Base-by-base conservation (phyloP, 2,888 invertebrate genomes). In the Quadroppia sp. region DNA sequence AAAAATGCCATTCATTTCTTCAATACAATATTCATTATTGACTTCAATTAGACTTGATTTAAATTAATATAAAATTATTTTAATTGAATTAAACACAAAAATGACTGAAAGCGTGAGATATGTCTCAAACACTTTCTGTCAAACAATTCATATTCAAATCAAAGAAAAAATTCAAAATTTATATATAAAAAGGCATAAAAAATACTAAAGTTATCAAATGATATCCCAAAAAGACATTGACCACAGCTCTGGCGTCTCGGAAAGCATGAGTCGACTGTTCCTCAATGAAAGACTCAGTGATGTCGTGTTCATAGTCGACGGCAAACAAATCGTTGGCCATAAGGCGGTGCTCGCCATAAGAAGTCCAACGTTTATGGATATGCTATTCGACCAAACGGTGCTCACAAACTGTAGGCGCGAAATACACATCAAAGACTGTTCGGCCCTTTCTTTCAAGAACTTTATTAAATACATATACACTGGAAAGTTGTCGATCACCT, bases 391-490 rank as follows among this genome's bases (percentile, higher is more conserved):
- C 2, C 20, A 2, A 20, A 67, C 67, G 1, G n/a, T 20, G 11
- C 67, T 67, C 23, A 67, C 67, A 42, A 2, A 36, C 4, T 67
- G 67, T 67, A 67, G 42, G 42, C 67, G 67, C 20, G 42, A 67
- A 42, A 67, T 67, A 23, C 67, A 67, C 9, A 42, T 67, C 67
- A 67, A 67, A 36, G 67, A 67, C 42, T 42, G 42, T 36, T 67
- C 67, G 36, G 36, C 67, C 36, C 67, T 67, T 7, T 67, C 67
- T 9, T 67, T 67, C 67, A 67, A 67, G 32, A 67, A 42, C 23
- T 67, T 67, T n/a, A 40, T 67, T 9, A 67, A 67, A 67, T 67
- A 67, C 36, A 2, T 67, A 1, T 67, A 67, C 17, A 67, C 67
- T 2, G 67, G 67, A 67, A 67, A 42, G 23, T 13, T 67, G n/a